Evolutionary conservation across 2,113 vertebrate species (phyloP).

Genomic region (Ailuropoda melanoleuca): DNA sequence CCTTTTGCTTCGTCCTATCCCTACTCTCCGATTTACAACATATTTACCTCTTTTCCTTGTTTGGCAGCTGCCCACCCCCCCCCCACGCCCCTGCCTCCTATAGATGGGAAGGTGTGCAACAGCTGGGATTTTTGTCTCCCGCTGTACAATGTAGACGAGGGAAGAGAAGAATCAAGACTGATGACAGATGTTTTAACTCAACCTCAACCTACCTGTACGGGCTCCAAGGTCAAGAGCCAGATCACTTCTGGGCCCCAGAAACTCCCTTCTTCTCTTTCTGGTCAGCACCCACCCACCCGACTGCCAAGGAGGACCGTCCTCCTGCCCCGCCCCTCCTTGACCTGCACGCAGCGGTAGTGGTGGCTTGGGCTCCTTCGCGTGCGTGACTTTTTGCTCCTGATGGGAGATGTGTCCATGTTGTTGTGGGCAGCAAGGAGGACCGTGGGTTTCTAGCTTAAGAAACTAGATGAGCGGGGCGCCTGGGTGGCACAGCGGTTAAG

Average conservation of each 20-base stretch:
- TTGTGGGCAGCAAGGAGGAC: too few relatives aligned
- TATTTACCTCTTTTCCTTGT: background rate
- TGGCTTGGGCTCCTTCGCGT: accelerated
- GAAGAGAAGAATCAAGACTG: background rate
- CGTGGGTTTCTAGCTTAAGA: background rate
- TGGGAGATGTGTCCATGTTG: background rate
- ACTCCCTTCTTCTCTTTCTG: background rate
- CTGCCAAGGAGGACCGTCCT: background rate
- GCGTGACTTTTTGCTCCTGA: background rate
- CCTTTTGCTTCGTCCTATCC: background rate
- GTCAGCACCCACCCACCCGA: background rate
- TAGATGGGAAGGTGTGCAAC: accelerated
- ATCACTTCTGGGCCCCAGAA: background rate
- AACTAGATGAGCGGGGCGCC: too few relatives aligned
- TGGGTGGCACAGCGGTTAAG: too few relatives aligned
- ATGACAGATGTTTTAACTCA: background rate
- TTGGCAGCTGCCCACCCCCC: background rate
- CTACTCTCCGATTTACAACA: accelerated
- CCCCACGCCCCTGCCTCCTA: accelerated
- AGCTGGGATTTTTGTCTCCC: background rate
- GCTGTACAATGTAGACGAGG: background rate
- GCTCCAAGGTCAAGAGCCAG: background rate
- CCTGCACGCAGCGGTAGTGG: accelerated
- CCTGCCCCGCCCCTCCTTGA: accelerated
- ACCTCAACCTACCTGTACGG: background rate